Percentiles rank a stretch among this genome's conserved stretches.
phyloP scores from a whole-genome alignment of 1,140 invertebrate species.

The Atta colombica region DNA sequence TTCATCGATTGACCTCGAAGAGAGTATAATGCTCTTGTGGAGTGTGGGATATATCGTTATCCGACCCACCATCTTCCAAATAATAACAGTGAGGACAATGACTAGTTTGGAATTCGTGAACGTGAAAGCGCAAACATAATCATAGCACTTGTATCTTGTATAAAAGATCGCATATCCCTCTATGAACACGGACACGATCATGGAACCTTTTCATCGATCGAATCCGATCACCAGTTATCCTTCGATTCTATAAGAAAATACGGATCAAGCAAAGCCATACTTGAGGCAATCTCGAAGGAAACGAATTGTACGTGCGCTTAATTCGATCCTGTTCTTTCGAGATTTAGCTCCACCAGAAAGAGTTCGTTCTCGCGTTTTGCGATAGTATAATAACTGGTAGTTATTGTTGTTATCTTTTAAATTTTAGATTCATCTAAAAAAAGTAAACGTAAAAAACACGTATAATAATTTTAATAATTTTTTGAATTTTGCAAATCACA shows the following conservation, averaged over 20 bases:
- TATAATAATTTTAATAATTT: not conserved
- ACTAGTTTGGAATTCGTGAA: constrained; percentile 68
- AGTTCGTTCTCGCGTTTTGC: not conserved
- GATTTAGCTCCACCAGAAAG: not conserved
- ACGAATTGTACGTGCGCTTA: constrained; percentile 8
- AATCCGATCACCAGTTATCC: constrained; percentile 46
- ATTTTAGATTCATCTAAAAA: not conserved
- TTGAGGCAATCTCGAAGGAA: constrained; percentile 47
- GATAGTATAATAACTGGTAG: not conserved
- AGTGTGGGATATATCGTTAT: constrained; percentile 58
- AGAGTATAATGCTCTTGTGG: constrained; percentile 32
- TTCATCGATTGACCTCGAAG: not conserved
- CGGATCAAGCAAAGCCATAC: constrained; percentile 71
- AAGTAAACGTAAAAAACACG: not conserved
- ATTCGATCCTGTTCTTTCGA: constrained; percentile 29
- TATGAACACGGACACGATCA: constrained; percentile 56
- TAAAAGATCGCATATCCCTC: constrained; percentile 58
- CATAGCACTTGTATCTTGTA: constrained; percentile 63
- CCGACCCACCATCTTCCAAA: constrained; percentile 61
- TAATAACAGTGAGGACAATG: constrained; percentile 71
- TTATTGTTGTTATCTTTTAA: not conserved
- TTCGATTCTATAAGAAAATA: constrained; percentile 43
- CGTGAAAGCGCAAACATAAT: constrained; percentile 61
- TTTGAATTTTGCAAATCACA: not conserved
- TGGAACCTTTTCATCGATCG: constrained; percentile 68